These are phyloP conservation scores for Erpornis zantholeuca DNA, from an alignment of 2,113 vertebrate genomes.

Conservation along the genomic window DNA sequence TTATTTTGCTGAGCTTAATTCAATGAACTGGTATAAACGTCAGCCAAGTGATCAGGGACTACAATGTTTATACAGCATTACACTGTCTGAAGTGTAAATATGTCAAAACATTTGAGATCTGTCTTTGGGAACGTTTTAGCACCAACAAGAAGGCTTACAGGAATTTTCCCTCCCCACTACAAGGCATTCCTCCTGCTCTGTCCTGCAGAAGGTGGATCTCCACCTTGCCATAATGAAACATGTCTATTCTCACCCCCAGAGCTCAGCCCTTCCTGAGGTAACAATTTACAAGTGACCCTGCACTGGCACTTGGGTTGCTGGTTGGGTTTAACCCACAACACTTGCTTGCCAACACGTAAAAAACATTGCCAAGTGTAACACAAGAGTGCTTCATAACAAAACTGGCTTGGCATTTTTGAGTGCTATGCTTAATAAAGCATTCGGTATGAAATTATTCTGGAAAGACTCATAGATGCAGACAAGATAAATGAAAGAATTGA, in stretches of 20 bases:
- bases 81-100: background rate
- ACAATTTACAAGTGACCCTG: background rate
- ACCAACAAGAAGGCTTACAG: background rate
- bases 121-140: background rate
- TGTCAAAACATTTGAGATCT: background rate
- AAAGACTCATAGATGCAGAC: background rate
- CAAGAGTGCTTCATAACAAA: background rate
- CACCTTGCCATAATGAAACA: background rate
- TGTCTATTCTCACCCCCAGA: background rate
- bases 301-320: background rate
- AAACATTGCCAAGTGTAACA: fast-evolving
- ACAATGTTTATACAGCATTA: background rate
- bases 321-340: background rate
- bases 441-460: background rate
- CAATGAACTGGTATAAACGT: background rate
- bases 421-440: background rate
- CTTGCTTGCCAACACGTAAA: fast-evolving
- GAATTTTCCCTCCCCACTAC: background rate
- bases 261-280: background rate
- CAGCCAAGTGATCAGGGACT: background rate
- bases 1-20: background rate
- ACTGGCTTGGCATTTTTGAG: background rate
- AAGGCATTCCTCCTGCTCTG: background rate
- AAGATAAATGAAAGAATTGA: background rate
- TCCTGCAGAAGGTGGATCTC: background rate